Base-by-base conservation (phyloP, 92 coral and sea anemone species). In the Epizoanthus fatuus region DNA sequence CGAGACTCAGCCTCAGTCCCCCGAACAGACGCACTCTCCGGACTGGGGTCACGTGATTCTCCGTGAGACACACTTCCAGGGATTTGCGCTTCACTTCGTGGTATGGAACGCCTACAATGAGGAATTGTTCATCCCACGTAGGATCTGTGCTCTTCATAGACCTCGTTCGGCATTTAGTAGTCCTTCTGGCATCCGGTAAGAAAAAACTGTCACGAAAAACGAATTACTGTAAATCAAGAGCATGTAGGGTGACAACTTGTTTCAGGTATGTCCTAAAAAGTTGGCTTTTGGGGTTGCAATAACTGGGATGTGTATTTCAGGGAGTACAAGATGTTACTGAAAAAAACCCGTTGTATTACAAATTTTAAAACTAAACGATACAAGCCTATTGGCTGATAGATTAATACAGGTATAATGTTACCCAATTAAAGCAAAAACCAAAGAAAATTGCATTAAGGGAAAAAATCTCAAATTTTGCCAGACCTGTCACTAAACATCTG, bases 91-190 rank as follows among this genome's bases (percentile, higher is more conserved):
- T 93, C 0, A 97, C 68, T 19, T 95, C 95, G 17, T 90, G 88
- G 38, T 87, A 92, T 20, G 94, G 81, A 12, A 97, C 94, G 40
- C 97, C 98, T 2, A 93, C 96, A 44, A 97, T 89, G 7, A 95
- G 86, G 35, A 93, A 97, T 71, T 97, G 87, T 49, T 97, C 99
- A 59, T 97, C 90, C 99, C 99, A 97, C 25, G 57, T 47, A 7
- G 99, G 99, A 49, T 94, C 95, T 49, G 73, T 87, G 38, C 98
- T 91, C 81, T 97, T 93, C 73, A 91, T 84, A 22, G 91, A 55
- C 42, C 80, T 86, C 40, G 99, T 95, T 86, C 91, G 89, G 75
- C 99, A 97, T 74, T 94, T 97, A 72, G 91, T 91, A 7, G 91
- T 80, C 86, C 91, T 97, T 81, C 87, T 97, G 63, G 85, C 90